A percentile compares a stretch with the other conserved stretches of the same genome.
phyloP scores from a whole-genome alignment of 2,113 vertebrate species.

The Dinomys branickii region DNA sequence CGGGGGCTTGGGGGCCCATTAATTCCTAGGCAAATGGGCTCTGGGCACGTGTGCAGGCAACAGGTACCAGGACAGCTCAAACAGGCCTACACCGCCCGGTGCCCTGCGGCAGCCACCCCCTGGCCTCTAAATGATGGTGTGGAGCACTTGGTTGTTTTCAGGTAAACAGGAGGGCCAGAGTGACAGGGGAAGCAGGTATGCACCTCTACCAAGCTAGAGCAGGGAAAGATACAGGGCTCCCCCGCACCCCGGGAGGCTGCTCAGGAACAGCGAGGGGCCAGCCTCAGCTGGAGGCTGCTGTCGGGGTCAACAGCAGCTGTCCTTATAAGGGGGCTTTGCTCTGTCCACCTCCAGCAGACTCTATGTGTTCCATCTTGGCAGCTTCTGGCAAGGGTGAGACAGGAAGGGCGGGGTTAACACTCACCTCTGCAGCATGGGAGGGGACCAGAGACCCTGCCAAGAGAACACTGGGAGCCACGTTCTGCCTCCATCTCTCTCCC shows the following conservation, averaged over 20 bases:
- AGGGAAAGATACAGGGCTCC: constrained; percentile 76
- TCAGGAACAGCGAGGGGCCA: neutral
- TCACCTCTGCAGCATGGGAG: neutral
- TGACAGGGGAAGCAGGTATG: constrained; percentile 74
- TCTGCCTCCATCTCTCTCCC: neutral
- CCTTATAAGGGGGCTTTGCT: constrained; percentile 47
- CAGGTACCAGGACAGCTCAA: constrained; percentile 85
- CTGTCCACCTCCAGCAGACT: neutral
- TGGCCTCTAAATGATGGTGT: constrained; percentile 85
- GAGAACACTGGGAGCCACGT: neutral
- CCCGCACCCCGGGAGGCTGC: constrained; percentile 34
- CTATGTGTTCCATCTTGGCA: neutral
- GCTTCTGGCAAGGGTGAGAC: neutral
- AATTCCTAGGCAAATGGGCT: constrained; percentile 87
- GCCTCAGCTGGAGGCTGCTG: constrained; percentile 65
- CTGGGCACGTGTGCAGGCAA: constrained; percentile 82
- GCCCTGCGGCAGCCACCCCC: constrained; percentile 81
- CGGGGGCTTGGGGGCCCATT: constrained; percentile 82
- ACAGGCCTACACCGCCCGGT: constrained; percentile 87
- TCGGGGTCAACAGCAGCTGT: constrained; percentile 79
- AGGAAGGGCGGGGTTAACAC: neutral
- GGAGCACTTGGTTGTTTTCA: constrained; percentile 88
- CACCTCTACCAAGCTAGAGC: constrained; percentile 84
- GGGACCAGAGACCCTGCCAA: neutral
- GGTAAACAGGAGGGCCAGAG: constrained; percentile 86